Evolutionary conservation across 2,888 invertebrate species (phyloP), one percentile per base, ranked within the genome.

Genomic region (Carcina quercana): DNA sequence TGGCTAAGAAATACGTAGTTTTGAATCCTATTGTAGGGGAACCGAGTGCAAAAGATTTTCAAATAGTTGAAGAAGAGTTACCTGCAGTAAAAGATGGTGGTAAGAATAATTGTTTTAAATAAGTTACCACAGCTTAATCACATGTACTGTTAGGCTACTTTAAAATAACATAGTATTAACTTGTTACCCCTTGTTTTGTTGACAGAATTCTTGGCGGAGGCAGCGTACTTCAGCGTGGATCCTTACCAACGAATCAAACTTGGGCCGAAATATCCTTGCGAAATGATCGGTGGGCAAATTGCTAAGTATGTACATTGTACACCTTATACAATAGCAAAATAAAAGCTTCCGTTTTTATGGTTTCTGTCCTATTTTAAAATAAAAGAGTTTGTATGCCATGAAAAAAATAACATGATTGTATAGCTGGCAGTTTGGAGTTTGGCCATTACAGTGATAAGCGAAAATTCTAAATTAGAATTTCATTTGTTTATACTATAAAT

Each of bases 271-370:
- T 69, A 70, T 71, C 53, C 62, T 52, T 49, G 88, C 28, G 86
- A 87, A 13, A 89, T 91, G 87, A 86, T 90, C 38, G 91, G 91
- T 14, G 70, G 85, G 3, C 91, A 91, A 78, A 80, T 91, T 28
- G 91, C 88, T 2, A 87, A 85, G 89, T 89, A 72, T 64, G 53
- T 49, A 19, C 7, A n/a, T n/a, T n/a, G n/a, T n/a, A n/a, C n/a
- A n/a, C n/a, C n/a, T n/a, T n/a, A n/a, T n/a, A n/a, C n/a, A n/a
- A n/a, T n/a, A n/a, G n/a, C n/a, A n/a, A n/a, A n/a, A n/a, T n/a
- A n/a, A n/a, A n/a, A n/a, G n/a, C n/a, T n/a, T n/a, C n/a, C n/a
- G n/a, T n/a, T n/a, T n/a, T n/a, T n/a, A n/a, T n/a, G n/a, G n/a
- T n/a, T n/a, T n/a, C n/a, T n/a, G n/a, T n/a, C n/a, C n/a, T n/a